Evolutionary conservation across 2,888 invertebrate genomes (phyloP).

Genomic region (Athalia rosae): DNA sequence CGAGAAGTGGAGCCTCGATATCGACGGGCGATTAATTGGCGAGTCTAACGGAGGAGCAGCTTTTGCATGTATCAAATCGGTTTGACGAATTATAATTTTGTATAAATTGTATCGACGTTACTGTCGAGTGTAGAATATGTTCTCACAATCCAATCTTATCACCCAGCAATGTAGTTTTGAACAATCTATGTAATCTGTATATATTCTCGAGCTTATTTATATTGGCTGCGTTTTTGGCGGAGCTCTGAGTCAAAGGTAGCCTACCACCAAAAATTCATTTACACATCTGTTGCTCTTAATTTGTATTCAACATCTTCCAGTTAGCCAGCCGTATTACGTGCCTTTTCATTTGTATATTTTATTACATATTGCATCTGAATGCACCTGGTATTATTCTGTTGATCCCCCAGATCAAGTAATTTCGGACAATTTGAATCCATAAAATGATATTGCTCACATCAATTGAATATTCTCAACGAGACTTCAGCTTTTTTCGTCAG

Average conservation of each 20-base stretch:
- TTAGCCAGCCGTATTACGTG: slow-evolving; percentile 14
- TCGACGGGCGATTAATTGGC: slow-evolving; percentile 65
- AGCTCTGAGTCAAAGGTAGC: no score
- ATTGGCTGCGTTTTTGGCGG: no score
- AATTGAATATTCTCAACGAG: no score
- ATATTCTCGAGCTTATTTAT: slow-evolving; percentile 9
- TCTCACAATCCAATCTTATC: background rate
- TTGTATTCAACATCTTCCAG: background rate
- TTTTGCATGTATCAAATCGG: slow-evolving; percentile 28
- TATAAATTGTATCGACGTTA: slow-evolving; percentile 18
- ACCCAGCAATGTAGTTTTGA: slow-evolving; percentile 21
- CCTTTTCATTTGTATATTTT: slow-evolving; percentile 34
- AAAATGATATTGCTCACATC: background rate
- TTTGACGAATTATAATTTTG: slow-evolving; percentile 26
- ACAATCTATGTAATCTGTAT: slow-evolving; percentile 19
- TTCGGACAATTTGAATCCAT: background rate
- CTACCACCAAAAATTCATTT: no score
- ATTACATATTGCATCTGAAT: background rate
- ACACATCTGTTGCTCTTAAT: no score
- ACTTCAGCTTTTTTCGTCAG: background rate
- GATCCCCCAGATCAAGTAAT: background rate
- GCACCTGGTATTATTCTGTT: background rate
- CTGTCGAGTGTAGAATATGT: slow-evolving; percentile 2
- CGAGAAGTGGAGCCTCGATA: slow-evolving; percentile 60
- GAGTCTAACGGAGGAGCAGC: slow-evolving; percentile 55